Percentiles rank a stretch among this genome's conserved stretches.
Evolutionary conservation across 2,797 vertebrate species (phyloP).

Genomic region (Eulemur rubriventer): DNA sequence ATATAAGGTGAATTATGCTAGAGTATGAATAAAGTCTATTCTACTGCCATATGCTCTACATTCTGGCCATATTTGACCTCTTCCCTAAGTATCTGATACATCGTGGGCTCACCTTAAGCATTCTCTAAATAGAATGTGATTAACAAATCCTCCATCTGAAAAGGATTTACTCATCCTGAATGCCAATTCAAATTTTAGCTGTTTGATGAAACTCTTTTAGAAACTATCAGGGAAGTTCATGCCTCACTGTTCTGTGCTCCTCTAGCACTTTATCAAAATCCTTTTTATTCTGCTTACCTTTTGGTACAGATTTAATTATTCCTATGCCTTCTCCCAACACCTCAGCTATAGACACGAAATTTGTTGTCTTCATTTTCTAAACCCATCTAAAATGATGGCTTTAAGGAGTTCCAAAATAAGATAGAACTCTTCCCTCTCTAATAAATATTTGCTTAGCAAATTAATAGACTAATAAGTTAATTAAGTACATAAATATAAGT

Average conservation of each 20-base stretch:
- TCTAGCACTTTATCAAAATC: background rate
- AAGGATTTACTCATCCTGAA: background rate
- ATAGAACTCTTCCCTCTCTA: background rate
- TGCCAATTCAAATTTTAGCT: background rate
- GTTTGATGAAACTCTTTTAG: background rate
- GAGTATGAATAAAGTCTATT: background rate
- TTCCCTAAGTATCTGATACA: background rate
- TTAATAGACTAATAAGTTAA: constrained; percentile 16
- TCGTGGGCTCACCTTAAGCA: background rate
- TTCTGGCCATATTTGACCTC: background rate
- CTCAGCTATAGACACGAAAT: background rate
- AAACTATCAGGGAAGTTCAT: background rate
- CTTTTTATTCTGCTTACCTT: background rate
- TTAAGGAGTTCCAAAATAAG: background rate
- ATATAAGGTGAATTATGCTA: background rate
- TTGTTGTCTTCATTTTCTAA: background rate
- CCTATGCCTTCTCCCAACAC: background rate
- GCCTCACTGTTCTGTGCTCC: background rate
- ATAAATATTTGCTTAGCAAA: constrained; percentile 36
- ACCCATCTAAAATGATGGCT: background rate
- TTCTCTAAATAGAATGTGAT: background rate
- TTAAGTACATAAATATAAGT: constrained; percentile 5
- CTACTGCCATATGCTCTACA: background rate
- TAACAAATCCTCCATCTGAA: background rate
- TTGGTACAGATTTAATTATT: background rate